Evolutionary conservation across 2,113 vertebrate species (phyloP).

Genomic region (Trematocara macrostoma): DNA sequence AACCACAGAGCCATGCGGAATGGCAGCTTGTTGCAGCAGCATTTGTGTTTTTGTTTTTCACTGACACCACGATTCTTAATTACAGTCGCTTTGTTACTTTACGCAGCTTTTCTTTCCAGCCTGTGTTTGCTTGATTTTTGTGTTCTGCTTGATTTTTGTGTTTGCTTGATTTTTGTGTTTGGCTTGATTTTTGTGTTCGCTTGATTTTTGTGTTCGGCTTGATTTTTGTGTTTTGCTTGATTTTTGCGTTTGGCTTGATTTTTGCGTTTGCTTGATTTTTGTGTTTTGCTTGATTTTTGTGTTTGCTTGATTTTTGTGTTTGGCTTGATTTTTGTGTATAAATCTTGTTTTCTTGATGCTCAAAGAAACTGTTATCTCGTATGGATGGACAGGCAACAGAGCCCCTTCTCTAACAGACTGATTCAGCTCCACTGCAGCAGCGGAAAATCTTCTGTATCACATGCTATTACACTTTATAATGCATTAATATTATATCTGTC

Average conservation of each 20-base stretch:
- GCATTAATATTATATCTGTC: background rate
- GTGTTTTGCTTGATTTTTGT: no score
- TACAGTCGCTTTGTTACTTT: background rate
- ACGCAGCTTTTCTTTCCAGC: background rate
- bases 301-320: background rate
- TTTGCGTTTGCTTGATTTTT: background rate
- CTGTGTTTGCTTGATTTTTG: background rate
- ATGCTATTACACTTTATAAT: background rate
- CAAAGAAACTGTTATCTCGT: background rate
- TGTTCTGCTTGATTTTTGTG: background rate
- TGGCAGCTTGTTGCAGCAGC: background rate
- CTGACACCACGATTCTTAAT: background rate
- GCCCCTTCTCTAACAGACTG: background rate
- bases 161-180: background rate
- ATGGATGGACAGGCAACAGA: background rate
- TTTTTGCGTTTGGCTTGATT: background rate
- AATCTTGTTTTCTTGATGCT: background rate
- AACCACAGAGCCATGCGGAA: background rate
- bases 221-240: background rate
- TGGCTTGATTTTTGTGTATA: background rate
- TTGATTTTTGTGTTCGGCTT: background rate
- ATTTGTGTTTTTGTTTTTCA: background rate
- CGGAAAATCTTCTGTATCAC: rapidly evolving
- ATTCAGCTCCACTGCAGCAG: background rate
- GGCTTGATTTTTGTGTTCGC: no score